phyloP scores from a whole-genome alignment of 2,797 vertebrate species.

The Tiaroga cobitis region DNA sequence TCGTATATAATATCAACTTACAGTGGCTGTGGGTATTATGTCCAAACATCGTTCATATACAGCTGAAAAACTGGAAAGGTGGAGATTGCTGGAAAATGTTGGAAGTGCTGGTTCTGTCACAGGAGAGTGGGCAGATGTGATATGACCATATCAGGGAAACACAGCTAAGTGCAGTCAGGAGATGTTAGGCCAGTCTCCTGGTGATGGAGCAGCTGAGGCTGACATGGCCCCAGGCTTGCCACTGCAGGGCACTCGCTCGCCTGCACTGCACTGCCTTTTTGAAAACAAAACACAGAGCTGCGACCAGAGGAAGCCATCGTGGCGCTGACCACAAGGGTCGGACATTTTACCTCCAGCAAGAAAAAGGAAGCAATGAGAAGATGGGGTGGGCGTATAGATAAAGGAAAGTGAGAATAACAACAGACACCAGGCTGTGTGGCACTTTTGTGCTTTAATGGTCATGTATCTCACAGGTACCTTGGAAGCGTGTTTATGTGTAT shows the following conservation, averaged over 20 bases:
- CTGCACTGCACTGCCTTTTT: slow-evolving; percentile 91
- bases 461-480: slow-evolving; percentile 65
- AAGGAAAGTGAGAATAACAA: slow-evolving; percentile 79
- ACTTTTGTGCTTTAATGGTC: slow-evolving; percentile 74
- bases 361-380: slow-evolving; percentile 46
- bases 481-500: slow-evolving; percentile 7
- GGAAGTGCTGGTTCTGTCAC: slow-evolving; percentile 74
- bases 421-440: slow-evolving; percentile 67
- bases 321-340: slow-evolving; percentile 70
- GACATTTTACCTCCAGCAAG: slow-evolving; percentile 71
- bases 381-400: slow-evolving; percentile 64
- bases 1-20: slow-evolving; percentile 89
- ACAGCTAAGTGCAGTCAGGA: slow-evolving; percentile 97
- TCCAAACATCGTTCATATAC: slow-evolving; percentile 83
- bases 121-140: slow-evolving; percentile 90
- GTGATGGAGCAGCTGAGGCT: slow-evolving; percentile 94
- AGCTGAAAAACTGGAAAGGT: slow-evolving; percentile 58
- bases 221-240: slow-evolving; percentile 86
- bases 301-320: slow-evolving; percentile 72
- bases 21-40: slow-evolving; percentile 83
- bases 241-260: slow-evolving; percentile 85
- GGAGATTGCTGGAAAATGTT: slow-evolving; percentile 52
- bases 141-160: slow-evolving; percentile 93
- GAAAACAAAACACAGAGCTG: slow-evolving; percentile 83
- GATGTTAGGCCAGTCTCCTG: slow-evolving; percentile 88